Percentiles rank a stretch among this genome's conserved stretches.
phyloP scores from a whole-genome alignment of 2,113 vertebrate genomes.

The Anarhynchus alexandrinus region DNA sequence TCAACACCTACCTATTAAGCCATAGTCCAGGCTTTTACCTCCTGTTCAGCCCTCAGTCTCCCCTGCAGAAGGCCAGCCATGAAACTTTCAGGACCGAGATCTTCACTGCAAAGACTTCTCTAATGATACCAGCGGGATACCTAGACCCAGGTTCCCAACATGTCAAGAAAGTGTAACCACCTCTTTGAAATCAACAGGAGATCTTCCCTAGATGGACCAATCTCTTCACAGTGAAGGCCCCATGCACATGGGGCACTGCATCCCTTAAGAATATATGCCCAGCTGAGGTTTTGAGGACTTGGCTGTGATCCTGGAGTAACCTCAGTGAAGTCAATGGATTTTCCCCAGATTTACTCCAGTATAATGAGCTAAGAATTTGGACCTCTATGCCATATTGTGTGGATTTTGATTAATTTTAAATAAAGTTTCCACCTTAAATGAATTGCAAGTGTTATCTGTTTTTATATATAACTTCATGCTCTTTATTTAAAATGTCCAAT shows the following conservation, averaged over 20 bases:
- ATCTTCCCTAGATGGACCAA: neutral
- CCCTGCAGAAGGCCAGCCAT: neutral
- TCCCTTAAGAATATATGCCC: neutral
- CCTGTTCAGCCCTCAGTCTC: neutral
- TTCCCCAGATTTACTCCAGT: conserved; percentile 9
- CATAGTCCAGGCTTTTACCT: neutral
- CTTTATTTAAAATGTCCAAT: conserved; percentile 77
- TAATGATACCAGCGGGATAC: no score
- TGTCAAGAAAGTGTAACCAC: accelerated
- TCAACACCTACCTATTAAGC: neutral
- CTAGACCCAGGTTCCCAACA: accelerated
- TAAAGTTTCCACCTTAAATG: conserved; percentile 67
- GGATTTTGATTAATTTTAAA: conserved; percentile 66
- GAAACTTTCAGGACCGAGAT: neutral
- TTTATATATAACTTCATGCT: conserved; percentile 69
- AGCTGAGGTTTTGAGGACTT: neutral
- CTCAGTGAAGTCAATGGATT: neutral
- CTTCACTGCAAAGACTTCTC: neutral
- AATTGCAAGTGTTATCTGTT: conserved; percentile 67
- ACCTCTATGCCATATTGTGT: conserved; percentile 12
- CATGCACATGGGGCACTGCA: neutral
- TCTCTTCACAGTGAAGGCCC: neutral
- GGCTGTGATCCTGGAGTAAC: conserved; percentile 19
- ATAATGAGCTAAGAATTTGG: conserved; percentile 35
- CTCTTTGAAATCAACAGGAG: accelerated